phyloP scores from a whole-genome alignment of 2,113 vertebrate genomes.

The Lethenteron reissneri region DNA sequence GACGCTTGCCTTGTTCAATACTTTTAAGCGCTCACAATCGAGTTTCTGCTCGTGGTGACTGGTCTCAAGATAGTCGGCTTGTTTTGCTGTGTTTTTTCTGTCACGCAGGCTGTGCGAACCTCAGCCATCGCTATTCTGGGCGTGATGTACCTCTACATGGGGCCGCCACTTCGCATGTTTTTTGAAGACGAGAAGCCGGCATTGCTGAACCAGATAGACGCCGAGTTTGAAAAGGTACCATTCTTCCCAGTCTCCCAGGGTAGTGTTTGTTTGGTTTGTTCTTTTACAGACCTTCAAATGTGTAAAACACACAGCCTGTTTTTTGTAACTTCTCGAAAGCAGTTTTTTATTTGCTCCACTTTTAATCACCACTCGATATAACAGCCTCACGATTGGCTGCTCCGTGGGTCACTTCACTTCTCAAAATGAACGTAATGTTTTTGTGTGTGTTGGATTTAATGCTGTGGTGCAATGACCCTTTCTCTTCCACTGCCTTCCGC shows the following conservation, averaged over 20 bases:
- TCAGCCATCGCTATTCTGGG: constrained; percentile 71
- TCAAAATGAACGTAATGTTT: too few relatives aligned
- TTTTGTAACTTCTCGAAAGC: not conserved
- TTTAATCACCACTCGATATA: too few relatives aligned
- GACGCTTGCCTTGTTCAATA: not conserved
- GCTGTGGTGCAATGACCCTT: too few relatives aligned
- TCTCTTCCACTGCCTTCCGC: too few relatives aligned
- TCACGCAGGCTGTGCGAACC: constrained; percentile 52
- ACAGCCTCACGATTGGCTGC: too few relatives aligned
- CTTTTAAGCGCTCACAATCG: not conserved
- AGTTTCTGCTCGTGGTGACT: too few relatives aligned
- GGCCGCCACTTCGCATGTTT: constrained; percentile 72
- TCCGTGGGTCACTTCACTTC: too few relatives aligned
- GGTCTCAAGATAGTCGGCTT: too few relatives aligned
- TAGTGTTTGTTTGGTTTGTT: not conserved
- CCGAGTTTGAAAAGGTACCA: constrained; percentile 81
- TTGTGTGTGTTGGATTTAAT: too few relatives aligned
- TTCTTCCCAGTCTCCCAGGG: not conserved
- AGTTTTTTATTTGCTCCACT: not conserved
- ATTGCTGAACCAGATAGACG: constrained; percentile 72
- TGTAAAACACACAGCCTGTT: not conserved
- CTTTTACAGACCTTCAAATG: not conserved
- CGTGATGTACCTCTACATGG: constrained; percentile 85
- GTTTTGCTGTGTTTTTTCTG: not conserved
- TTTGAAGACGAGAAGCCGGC: constrained; percentile 96